Percentiles rank a stretch among this genome's conserved stretches.
Evolutionary conservation across 2,113 vertebrate genomes (phyloP).

Genomic region (Odobenus rosmarus): DNA sequence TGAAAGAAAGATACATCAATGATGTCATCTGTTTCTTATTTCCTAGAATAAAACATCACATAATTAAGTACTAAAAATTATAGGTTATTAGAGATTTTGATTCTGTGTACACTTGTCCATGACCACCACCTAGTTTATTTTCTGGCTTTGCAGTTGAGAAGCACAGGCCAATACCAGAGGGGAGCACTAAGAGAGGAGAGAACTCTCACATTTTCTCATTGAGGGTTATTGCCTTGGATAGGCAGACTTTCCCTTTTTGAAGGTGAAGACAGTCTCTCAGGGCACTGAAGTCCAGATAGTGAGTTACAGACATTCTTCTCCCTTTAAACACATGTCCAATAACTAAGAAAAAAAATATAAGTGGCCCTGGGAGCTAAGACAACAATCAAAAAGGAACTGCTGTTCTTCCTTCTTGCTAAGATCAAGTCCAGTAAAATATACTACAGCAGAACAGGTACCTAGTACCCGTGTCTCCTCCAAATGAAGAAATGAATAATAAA

Average conservation of each 20-base stretch:
- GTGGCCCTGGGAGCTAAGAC: slow-evolving; percentile 41
- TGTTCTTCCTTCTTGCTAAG: background rate
- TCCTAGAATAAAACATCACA: slow-evolving; percentile 81
- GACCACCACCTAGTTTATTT: slow-evolving; percentile 65
- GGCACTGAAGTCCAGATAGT: background rate
- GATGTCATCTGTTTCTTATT: slow-evolving; percentile 79
- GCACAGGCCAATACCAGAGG: slow-evolving; percentile 39
- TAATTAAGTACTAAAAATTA: slow-evolving; percentile 80
- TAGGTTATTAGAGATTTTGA: slow-evolving; percentile 77
- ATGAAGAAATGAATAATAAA: slow-evolving; percentile 36
- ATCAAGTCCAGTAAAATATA: background rate
- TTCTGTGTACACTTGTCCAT: slow-evolving; percentile 71
- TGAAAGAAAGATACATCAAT: slow-evolving; percentile 85
- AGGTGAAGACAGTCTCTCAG: background rate
- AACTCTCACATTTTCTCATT: background rate
- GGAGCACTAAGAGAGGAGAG: background rate
- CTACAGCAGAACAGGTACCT: background rate
- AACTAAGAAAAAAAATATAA: slow-evolving; percentile 44
- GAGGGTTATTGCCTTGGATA: background rate
- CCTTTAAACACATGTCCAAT: background rate
- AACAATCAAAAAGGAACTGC: slow-evolving; percentile 11
- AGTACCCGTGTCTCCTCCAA: slow-evolving; percentile 14
- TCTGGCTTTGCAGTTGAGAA: slow-evolving; percentile 67
- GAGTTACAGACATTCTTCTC: slow-evolving; percentile 28
- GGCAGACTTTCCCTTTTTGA: background rate